A percentile compares a stretch with the other conserved stretches of the same genome.
Conservation (phyloP, 2,113 vertebrate genomes). For the Thunnus thynnus region DNA sequence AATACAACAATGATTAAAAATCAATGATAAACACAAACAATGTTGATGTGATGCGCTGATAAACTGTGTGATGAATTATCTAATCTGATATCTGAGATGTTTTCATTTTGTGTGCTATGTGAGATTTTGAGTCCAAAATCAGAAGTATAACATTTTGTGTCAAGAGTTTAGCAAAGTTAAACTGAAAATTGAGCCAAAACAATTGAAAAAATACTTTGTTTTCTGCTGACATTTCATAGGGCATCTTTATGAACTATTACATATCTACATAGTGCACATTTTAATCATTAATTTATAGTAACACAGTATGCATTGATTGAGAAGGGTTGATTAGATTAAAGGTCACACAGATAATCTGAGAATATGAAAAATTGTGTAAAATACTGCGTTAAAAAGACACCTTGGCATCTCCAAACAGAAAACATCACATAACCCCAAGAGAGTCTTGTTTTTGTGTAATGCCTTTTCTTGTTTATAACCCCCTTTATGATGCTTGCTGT, state of each 20-base stretch:
- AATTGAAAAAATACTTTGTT: background rate
- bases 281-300: background rate
- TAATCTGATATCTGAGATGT: background rate
- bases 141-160: background rate
- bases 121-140: background rate
- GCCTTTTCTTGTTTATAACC: background rate
- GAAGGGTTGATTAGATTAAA: background rate
- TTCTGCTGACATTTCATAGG: background rate
- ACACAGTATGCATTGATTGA: background rate
- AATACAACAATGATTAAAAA: background rate
- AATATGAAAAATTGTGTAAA: background rate
- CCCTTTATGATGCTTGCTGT: background rate
- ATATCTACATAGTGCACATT: background rate
- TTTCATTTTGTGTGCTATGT: no score
- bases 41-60: background rate
- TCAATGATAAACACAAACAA: background rate
- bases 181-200: background rate
- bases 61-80: background rate
- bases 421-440: no score
- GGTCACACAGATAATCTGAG: slow-evolving; percentile 2
- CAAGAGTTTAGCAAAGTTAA: background rate
- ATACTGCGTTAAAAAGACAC: background rate
- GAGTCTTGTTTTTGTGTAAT: background rate
- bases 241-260: background rate
- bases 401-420: no score